Evolutionary conservation across 2,888 invertebrate genomes (phyloP), one percentile per base, ranked within the genome.

Genomic region (Geophilus truncorum): DNA sequence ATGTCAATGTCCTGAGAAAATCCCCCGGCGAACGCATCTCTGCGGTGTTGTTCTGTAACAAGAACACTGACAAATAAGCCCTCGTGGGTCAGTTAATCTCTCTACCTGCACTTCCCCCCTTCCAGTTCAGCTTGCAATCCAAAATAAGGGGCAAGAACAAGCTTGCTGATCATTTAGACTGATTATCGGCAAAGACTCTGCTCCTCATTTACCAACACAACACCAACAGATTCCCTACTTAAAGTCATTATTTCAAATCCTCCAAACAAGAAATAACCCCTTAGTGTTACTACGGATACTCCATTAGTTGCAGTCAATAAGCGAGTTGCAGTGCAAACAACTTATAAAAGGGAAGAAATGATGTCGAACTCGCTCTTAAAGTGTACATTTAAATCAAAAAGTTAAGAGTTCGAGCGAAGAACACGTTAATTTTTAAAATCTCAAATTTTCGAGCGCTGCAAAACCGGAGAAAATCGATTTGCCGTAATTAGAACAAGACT

Each of bases 1-100:
- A 70, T 70, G 70, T 70, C 70, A 70, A 70, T 70, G 70, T 70
- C 70, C 70, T 25, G 70, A 70, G 70, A 70, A 70, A 70, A 70
- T 70, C 70, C 70, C 70, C 70, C 3, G 70, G 70, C n/a, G 70
- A 70, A 70, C 70, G 70, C 70, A 70, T 70, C 70, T 70, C 70
- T 70, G 70, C 28, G 70, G 70, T 70, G 70, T 70, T 70, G 70
- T 70, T 70, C 70, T 70, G 70, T 70, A 70, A 70, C 70, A 70
- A 70, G 70, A 70, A 70, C 70, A 70, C 70, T 70, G 70, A 70
- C 70, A 70, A 70, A 70, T 70, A 70, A 70, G 70, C 70, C 70
- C 70, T 70, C 70, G 70, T 70, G 70, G 70, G 70, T 70, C 70
- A 70, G 70, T 70, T 70, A 70, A 70, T 70, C 70, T 70, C 70